These are phyloP conservation scores for Apogon talboti DNA, from an alignment of 2,797 vertebrate genomes.

Conservation along the genomic window DNA sequence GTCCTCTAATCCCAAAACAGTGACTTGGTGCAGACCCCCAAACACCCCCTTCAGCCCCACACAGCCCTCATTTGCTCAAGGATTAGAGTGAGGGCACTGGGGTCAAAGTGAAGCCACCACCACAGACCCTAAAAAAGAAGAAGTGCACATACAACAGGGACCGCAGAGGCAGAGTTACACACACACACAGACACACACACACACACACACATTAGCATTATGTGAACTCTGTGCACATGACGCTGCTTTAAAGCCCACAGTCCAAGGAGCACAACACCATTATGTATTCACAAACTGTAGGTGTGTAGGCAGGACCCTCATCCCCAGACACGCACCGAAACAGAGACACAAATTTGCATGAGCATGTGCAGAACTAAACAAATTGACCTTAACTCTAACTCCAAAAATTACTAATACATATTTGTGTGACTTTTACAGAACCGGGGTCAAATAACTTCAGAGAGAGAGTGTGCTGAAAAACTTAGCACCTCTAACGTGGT, in stretches of 20 bases:
- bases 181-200: slow-evolving; percentile 51
- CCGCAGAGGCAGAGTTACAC: slow-evolving; percentile 31
- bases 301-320: slow-evolving; percentile 67
- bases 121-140: slow-evolving; percentile 67
- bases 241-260: slow-evolving; percentile 49
- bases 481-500: slow-evolving; percentile 33
- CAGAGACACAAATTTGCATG: slow-evolving; percentile 74
- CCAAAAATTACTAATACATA: slow-evolving; percentile 61
- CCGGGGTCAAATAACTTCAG: slow-evolving; percentile 66
- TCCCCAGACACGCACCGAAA: slow-evolving; percentile 66
- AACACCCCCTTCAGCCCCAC: slow-evolving; percentile 64
- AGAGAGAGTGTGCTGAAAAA: slow-evolving; percentile 39
- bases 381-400: slow-evolving; percentile 75
- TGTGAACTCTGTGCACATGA: slow-evolving; percentile 57
- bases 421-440: slow-evolving; percentile 61
- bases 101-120: slow-evolving; percentile 73
- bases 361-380: slow-evolving; percentile 77
- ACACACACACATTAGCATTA: slow-evolving; percentile 60
- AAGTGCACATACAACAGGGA: slow-evolving; percentile 57
- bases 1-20: slow-evolving; percentile 75
- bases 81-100: slow-evolving; percentile 82
- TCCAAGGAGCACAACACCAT: slow-evolving; percentile 57
- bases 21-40: slow-evolving; percentile 66
- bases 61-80: slow-evolving; percentile 82
- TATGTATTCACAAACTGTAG: slow-evolving; percentile 78